These are phyloP conservation scores for Manis crassicaudata DNA, from an alignment of 2,797 vertebrate genomes.

Conservation along the genomic window DNA sequence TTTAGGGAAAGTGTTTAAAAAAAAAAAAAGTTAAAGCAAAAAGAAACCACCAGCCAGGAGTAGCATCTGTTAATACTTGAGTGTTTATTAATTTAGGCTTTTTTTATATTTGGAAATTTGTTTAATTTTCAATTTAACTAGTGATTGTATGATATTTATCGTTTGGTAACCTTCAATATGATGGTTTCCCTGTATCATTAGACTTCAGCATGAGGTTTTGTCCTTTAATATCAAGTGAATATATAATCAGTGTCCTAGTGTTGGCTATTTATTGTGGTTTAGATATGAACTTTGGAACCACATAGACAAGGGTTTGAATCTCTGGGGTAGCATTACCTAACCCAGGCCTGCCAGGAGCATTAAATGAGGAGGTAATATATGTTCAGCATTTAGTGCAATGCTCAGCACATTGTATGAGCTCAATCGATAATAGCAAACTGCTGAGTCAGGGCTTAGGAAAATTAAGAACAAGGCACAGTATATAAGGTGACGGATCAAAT, in stretches of 20 bases:
- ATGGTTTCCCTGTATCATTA: slow-evolving; percentile 42
- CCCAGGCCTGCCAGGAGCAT: neutral
- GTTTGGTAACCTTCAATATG: slow-evolving; percentile 50
- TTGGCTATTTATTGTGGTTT: slow-evolving; percentile 32
- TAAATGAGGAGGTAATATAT: slow-evolving; percentile 51
- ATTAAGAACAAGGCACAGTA: slow-evolving; percentile 29
- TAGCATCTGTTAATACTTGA: slow-evolving; percentile 59
- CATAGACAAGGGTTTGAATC: slow-evolving; percentile 26
- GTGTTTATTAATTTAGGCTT: slow-evolving; percentile 41
- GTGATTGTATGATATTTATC: slow-evolving; percentile 51
- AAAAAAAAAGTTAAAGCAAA: neutral
- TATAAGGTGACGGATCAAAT: slow-evolving; percentile 32
- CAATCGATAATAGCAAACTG: slow-evolving; percentile 49
- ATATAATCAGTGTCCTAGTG: slow-evolving; percentile 47
- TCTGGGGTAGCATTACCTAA: slow-evolving; percentile 18
- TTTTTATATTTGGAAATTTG: slow-evolving; percentile 52
- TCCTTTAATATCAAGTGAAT: slow-evolving; percentile 49
- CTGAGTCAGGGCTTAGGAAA: slow-evolving; percentile 56
- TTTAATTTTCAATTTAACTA: slow-evolving; percentile 69
- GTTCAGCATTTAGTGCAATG: slow-evolving; percentile 4
- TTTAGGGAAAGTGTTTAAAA: neutral
- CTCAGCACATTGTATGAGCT: neutral
- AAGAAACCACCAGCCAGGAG: neutral
- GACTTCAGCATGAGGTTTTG: slow-evolving; percentile 28
- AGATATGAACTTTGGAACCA: neutral